These are phyloP conservation scores for Nannobrachium achirus DNA, from an alignment of 2,113 vertebrate species.

Conservation along the genomic window DNA sequence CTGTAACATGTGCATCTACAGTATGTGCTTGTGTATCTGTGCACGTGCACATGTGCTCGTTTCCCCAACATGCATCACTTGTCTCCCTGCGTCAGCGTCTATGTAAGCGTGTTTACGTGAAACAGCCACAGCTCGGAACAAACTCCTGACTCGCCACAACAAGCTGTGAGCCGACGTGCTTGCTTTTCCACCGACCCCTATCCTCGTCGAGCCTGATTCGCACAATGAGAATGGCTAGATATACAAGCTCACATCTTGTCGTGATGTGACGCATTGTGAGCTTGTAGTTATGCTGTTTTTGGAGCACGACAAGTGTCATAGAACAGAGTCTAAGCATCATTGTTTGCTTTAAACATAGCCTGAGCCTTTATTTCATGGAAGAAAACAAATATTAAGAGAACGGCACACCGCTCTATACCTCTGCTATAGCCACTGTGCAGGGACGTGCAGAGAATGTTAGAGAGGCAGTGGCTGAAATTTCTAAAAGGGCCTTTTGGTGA, in stretches of 20 bases:
- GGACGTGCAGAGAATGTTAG: too few relatives aligned
- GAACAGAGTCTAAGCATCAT: background rate
- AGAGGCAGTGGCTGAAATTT: too few relatives aligned
- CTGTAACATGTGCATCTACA: slow-evolving; percentile 1
- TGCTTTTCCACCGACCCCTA: slow-evolving; percentile 66
- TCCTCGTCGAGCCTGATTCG: background rate
- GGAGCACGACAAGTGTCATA: too few relatives aligned
- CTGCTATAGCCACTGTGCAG: too few relatives aligned
- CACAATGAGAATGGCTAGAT: too few relatives aligned
- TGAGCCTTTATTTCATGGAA: slow-evolving; percentile 75
- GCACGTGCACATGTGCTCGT: background rate
- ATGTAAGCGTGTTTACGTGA: slow-evolving; percentile 5
- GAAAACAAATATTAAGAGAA: slow-evolving; percentile 75
- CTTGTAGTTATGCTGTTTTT: too few relatives aligned
- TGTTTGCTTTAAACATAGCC: slow-evolving; percentile 54
- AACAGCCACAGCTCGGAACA: slow-evolving; percentile 41
- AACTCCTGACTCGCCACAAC: slow-evolving; percentile 66
- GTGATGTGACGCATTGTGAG: too few relatives aligned
- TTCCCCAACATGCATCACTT: slow-evolving; percentile 36
- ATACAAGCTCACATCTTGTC: too few relatives aligned
- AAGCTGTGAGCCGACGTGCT: slow-evolving; percentile 64
- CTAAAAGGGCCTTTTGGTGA: too few relatives aligned
- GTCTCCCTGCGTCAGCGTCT: slow-evolving; percentile 23
- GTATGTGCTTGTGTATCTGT: slow-evolving; percentile 25
- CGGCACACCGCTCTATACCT: slow-evolving; percentile 76